These are phyloP conservation scores for Thalpophila matura DNA, from an alignment of 2,888 invertebrate genomes.

Conservation along the genomic window DNA sequence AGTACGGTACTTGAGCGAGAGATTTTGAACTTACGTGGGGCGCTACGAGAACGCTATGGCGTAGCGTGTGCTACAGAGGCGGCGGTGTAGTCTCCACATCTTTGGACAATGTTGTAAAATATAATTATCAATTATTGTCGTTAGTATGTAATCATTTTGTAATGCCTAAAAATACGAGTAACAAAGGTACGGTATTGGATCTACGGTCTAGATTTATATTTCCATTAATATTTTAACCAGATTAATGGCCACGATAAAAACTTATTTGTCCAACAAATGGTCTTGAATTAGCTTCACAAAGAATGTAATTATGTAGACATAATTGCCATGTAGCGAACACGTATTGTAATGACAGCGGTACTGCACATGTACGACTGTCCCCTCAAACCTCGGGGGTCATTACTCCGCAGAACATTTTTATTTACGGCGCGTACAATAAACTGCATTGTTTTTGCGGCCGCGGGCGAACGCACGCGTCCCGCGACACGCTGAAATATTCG, in stretches of 20 bases:
- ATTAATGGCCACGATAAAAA: too few relatives aligned
- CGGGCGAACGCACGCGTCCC: conserved; percentile 16
- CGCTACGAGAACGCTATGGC: conserved; percentile 1
- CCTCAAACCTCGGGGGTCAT: conserved; percentile 23
- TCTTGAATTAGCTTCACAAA: too few relatives aligned
- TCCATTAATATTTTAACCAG: too few relatives aligned
- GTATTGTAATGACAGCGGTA: too few relatives aligned
- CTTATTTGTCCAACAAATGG: too few relatives aligned
- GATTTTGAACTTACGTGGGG: neutral
- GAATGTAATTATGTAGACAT: too few relatives aligned
- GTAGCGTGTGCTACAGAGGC: neutral
- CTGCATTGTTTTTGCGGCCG: conserved; percentile 44
- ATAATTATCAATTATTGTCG: too few relatives aligned
- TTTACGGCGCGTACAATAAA: conserved; percentile 38
- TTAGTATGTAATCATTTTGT: neutral
- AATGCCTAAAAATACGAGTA: neutral
- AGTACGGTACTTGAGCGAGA: neutral
- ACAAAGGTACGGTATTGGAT: too few relatives aligned
- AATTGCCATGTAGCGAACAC: too few relatives aligned
- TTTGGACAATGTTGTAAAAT: too few relatives aligned
- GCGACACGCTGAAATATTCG: conserved; percentile 27
- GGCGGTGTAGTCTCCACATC: neutral
- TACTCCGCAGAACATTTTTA: conserved; percentile 39
- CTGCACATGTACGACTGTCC: conserved; percentile 1
- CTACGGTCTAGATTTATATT: too few relatives aligned